Conservation (phyloP, 1,140 invertebrate genomes). For the Akabosia matsudoensis region DNA sequence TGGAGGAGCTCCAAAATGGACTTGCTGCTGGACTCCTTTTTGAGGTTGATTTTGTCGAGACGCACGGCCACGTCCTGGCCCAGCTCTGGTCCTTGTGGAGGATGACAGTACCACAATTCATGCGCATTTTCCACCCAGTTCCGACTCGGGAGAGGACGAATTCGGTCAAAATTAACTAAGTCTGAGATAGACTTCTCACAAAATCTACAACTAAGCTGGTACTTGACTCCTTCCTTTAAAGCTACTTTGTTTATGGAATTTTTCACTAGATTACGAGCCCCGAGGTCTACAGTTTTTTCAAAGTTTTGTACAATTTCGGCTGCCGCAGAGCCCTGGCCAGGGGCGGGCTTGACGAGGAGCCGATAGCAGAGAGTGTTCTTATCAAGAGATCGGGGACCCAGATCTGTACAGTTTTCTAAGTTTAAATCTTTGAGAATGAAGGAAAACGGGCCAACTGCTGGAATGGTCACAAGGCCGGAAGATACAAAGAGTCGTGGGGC, state of each 20-base stretch:
- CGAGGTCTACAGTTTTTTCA: constrained; percentile 5
- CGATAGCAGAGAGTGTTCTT: constrained; percentile 22
- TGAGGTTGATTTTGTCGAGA: background rate
- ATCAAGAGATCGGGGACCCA: background rate
- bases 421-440: background rate
- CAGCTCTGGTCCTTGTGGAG: background rate
- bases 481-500: background rate
- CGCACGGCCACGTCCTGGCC: background rate
- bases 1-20: constrained; percentile 31
- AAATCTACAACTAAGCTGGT: constrained; percentile 31
- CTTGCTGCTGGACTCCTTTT: background rate
- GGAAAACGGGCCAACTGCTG: background rate
- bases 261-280: background rate
- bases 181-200: constrained; percentile 25
- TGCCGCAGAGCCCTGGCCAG: constrained; percentile 11
- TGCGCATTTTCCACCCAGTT: constrained; percentile 45
- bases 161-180: constrained; percentile 30
- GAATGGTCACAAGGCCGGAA: background rate
- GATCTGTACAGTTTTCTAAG: background rate
- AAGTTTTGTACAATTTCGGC: constrained; percentile 21
- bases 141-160: constrained; percentile 37
- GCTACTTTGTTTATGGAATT: constrained; percentile 13
- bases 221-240: constrained; percentile 32
- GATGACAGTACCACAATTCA: constrained; percentile 47
- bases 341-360: constrained; percentile 19